Conservation (phyloP, 2,113 vertebrate species). For the Atrichornis clamosus region DNA sequence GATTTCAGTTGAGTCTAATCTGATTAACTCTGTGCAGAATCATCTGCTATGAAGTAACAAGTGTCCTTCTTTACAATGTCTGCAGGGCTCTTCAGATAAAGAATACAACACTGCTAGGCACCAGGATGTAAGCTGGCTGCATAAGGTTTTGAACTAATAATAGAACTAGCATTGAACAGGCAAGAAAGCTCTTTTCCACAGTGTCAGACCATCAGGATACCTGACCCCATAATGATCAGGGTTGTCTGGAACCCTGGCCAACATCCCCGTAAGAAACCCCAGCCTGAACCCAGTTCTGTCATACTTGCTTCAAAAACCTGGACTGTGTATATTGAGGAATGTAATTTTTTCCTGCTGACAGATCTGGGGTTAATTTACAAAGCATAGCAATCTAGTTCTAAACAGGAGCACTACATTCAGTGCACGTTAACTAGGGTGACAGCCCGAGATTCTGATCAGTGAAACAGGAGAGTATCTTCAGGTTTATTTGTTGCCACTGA, state of each 20-base stretch:
- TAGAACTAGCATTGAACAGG: not conserved
- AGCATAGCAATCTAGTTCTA: not conserved
- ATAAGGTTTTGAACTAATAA: not conserved
- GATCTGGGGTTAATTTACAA: not conserved
- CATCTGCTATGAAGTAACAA: slow-evolving; percentile 2
- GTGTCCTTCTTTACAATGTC: not conserved
- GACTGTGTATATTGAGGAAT: not conserved
- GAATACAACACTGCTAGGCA: not conserved
- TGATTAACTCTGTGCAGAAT: slow-evolving; percentile 15
- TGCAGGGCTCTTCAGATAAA: slow-evolving; percentile 25
- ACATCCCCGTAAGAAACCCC: not conserved
- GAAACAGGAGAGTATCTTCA: not conserved
- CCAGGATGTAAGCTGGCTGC: not conserved
- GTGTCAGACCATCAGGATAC: not conserved
- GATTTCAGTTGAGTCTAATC: slow-evolving; percentile 31
- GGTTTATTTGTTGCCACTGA: not conserved
- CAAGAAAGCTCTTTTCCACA: not conserved
- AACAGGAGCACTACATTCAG: not conserved
- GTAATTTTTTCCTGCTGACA: not conserved
- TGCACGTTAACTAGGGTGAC: not conserved
- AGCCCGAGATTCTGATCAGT: not conserved
- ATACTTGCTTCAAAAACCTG: rapidly evolving
- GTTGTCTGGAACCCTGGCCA: not conserved
- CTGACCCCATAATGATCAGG: rapidly evolving
- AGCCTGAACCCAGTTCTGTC: not conserved